phyloP scores from a whole-genome alignment of 1,140 invertebrate species.

The Solen grandis region DNA sequence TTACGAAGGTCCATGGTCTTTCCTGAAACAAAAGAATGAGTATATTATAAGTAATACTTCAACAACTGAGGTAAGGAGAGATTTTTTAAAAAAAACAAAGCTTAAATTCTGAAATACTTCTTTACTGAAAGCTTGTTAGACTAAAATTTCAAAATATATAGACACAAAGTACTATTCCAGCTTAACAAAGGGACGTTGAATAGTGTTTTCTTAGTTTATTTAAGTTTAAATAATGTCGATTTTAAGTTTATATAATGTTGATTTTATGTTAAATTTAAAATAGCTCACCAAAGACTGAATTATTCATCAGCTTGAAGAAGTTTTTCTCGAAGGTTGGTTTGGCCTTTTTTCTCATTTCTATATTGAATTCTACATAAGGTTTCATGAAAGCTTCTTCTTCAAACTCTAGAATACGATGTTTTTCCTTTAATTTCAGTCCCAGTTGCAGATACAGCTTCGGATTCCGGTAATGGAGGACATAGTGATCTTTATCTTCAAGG shows the following conservation, averaged over 20 bases:
- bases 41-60: not conserved
- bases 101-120: not conserved
- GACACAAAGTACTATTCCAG: not conserved
- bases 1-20: conserved; percentile 39
- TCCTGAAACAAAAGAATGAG: conserved; percentile 18
- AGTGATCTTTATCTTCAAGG: conserved; percentile 49
- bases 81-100: not conserved
- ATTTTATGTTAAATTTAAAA: not conserved
- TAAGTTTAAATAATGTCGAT: not conserved
- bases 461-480: conserved; percentile 49
- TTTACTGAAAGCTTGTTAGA: too few relatives aligned
- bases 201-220: not conserved
- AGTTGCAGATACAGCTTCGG: conserved; percentile 49
- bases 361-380: conserved; percentile 62
- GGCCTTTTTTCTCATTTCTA: too few relatives aligned
- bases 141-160: too few relatives aligned
- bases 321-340: too few relatives aligned
- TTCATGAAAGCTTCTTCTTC: conserved; percentile 54
- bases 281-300: conserved; percentile 18
- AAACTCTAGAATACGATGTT: conserved; percentile 56
- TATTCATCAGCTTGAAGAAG: conserved; percentile 46
- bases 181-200: not conserved
- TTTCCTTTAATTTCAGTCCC: conserved; percentile 60
- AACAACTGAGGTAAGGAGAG: not conserved
- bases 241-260: not conserved